Conservation (phyloP, 2,888 invertebrate genomes). For the Liodrosophila aerea region DNA sequence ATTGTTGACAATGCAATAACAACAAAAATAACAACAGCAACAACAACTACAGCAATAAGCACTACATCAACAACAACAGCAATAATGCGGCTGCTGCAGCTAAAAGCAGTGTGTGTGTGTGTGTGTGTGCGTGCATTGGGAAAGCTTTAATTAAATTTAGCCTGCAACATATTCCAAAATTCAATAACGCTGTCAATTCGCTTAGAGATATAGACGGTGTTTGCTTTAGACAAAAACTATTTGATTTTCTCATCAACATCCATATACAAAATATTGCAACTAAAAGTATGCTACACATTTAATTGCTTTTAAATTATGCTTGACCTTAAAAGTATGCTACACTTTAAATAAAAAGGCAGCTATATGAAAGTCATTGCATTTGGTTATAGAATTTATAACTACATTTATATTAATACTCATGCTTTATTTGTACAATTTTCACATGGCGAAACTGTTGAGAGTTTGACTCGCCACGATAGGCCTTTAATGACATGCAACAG, state of each 20-base stretch:
- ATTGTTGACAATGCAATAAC: conserved; percentile 61
- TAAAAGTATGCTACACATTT: too few species aligned
- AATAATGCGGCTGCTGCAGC: conserved; percentile 41
- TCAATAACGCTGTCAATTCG: conserved; percentile 8
- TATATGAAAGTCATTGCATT: too few species aligned
- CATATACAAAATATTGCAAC: too few species aligned
- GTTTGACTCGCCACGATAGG: conserved; percentile 8
- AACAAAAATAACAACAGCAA: conserved; percentile 37
- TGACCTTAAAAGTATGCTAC: too few species aligned
- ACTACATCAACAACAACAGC: conserved; percentile 16
- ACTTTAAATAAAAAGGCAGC: too few species aligned
- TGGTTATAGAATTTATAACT: too few species aligned
- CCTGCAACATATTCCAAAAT: conserved; percentile 15
- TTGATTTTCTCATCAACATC: too few species aligned
- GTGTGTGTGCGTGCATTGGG: conserved; percentile 10
- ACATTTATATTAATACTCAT: too few species aligned
- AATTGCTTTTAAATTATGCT: too few species aligned
- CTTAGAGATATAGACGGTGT: background rate
- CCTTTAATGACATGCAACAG: conserved; percentile 53
- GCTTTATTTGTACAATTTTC: too few species aligned
- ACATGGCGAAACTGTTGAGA: conserved; percentile 30
- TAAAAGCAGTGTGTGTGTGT: conserved; percentile 36
- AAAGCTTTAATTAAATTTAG: conserved; percentile 63
- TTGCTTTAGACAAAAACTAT: too few species aligned
- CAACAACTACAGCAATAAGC: conserved; percentile 12